Base-by-base conservation (phyloP, 2,888 invertebrate genomes). In the Chrysomela aeneicollis region DNA sequence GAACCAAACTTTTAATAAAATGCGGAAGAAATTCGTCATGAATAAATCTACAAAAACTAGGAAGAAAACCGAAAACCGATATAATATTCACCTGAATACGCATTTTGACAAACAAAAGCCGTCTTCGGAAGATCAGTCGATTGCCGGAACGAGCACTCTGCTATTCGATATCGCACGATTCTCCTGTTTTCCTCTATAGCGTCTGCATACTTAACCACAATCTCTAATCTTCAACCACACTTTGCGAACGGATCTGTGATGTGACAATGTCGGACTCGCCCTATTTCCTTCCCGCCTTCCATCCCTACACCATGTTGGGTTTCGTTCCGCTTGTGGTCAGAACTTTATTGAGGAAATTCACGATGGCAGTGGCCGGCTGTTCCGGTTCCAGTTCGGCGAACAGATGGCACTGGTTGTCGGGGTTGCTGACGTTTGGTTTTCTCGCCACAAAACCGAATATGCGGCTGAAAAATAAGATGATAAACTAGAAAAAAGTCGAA, bases 391-490 rank as follows among this genome's bases (percentile, higher is more conserved):
- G 85, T 82, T 98, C 98, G 19, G 97, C 97, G 84, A 98, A 98
- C 71, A 98, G 89, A 86, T 98, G 98, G 84, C 98, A 98, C 84
- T 96, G 94, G 85, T 98, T 98, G 84, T 98, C 97, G 53, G 90
- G 88, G 72, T 88, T 88, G 74, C 92, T 92, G 61, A 93, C 91
- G 61, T 77, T 77, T 49, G 92, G 90, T 85, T 94, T 89, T 78
- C 93, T 88, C 22, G 98, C 97, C 72, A 98, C 96, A 84, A 98
- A 98, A 55, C 97, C 98, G 83, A 98, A 98, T 74, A 95, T 92
- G 73, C 94, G 90, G 79, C 94, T n/a, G 95, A 85, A 52, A 69
- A 54, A 35, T 59, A 55, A 26, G n/a, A 59, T 58, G 50, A 35
- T 37, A 57, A 61, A 50, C 12, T 26, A 26, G 26, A 26, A 26